Base-by-base conservation (phyloP, 2,797 vertebrate genomes). In the Cyprinella venusta region DNA sequence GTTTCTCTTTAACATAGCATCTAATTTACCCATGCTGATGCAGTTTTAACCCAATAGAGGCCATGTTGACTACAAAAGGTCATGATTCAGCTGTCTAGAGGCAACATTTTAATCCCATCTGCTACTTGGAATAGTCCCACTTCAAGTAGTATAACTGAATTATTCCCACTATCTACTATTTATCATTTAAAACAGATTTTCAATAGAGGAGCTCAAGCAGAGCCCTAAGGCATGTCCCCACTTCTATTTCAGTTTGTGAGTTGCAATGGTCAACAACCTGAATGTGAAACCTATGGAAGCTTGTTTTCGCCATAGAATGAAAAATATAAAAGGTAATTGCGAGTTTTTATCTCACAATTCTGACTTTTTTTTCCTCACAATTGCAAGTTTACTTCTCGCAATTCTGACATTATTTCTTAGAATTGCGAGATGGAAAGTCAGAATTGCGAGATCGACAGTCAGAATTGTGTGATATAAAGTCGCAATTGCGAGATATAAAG, bases 1-100 rank as follows among this genome's bases (percentile, higher is more conserved):
- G 36, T n/a, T 74, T 74, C 30, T 56, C 50, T 36, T 36, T 54
- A 74, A 38, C 13, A 19, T 54, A 12, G 30, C 84, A 71, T 65
- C 64, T 79, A 24, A 84, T 79, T 82, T 80, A 71, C 18, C 69
- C 61, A 42, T 70, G 54, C 74, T 71, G 52, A 81, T 70, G 70
- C 79, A 24, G 5, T 40, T 30, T 36, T 65, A 86, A 82, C 70
- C 52, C 36, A 81, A 81, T 61, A 59, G 72, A 85, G 74, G 33
- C n/a, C 50, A 30, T 42, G 78, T n/a, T 54, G 19, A 12, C 30
- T 15, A 54, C 38, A 52, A 38, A 68, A 79, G 13, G 48, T 54
- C 77, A 79, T 68, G 42, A 65, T 33, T 78, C 61, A 77, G 40
- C 70, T 72, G 45, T 65, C 61, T n/a, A 33, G 19, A 50, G 5